Conservation (phyloP, 1,140 invertebrate genomes). For the Zaprionus camerounensis region DNA sequence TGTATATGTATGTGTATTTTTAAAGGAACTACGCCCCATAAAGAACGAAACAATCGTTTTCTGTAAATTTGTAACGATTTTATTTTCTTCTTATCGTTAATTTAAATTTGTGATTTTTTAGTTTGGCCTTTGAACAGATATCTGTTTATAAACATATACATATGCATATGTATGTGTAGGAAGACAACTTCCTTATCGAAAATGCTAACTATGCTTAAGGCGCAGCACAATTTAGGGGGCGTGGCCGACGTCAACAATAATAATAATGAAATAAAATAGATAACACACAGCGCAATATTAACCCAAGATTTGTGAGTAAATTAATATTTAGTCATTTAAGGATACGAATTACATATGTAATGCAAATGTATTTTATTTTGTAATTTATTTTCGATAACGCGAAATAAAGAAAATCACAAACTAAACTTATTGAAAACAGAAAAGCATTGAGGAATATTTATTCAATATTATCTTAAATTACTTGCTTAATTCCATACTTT, state of each 20-base stretch:
- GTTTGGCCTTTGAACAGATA: slow-evolving; percentile 26
- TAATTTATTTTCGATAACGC: slow-evolving; percentile 79
- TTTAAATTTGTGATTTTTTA: slow-evolving; percentile 57
- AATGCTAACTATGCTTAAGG: slow-evolving; percentile 38
- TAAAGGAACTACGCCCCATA: slow-evolving; percentile 11
- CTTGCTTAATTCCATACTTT: neutral
- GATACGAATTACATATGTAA: slow-evolving; percentile 59
- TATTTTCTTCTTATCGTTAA: slow-evolving; percentile 49
- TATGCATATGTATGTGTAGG: slow-evolving; percentile 15
- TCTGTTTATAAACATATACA: slow-evolving; percentile 7
- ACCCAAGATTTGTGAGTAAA: slow-evolving; percentile 78
- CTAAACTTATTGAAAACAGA: slow-evolving; percentile 4
- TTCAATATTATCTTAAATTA: neutral
- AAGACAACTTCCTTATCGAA: slow-evolving; percentile 46
- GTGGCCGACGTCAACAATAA: slow-evolving; percentile 26
- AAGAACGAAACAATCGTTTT: slow-evolving; percentile 8
- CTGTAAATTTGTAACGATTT: slow-evolving; percentile 72
- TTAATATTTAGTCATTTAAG: slow-evolving; percentile 69
- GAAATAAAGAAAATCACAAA: slow-evolving; percentile 74
- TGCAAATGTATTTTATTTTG: slow-evolving; percentile 79
- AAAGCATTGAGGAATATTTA: neutral
- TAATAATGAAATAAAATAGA: slow-evolving; percentile 29
- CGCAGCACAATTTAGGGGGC: slow-evolving; percentile 41
- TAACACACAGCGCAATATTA: slow-evolving; percentile 78
- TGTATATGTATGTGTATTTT: slow-evolving; percentile 17